phyloP scores from a whole-genome alignment of 2,888 invertebrate species.

The Melipona beecheii region DNA sequence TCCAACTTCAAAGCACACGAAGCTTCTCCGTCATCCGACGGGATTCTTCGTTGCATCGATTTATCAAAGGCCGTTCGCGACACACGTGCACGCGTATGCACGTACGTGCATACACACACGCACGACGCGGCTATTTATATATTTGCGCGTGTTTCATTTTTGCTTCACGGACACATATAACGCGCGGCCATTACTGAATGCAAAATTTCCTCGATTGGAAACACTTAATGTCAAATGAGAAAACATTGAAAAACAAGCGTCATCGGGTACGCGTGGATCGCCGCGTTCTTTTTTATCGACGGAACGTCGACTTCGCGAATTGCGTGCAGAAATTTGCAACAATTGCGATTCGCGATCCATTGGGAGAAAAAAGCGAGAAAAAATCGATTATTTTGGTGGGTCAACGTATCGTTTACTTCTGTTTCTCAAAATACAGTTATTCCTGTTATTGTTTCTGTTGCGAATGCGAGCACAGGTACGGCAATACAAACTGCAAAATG shows the following conservation, averaged over 20 bases:
- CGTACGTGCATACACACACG: neutral
- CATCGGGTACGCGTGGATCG: neutral
- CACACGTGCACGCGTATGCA: no score
- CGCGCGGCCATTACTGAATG: neutral
- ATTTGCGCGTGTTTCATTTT: neutral
- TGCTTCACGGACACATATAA: neutral
- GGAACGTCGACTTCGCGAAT: neutral
- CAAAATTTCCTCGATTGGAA: neutral
- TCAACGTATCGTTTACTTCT: neutral
- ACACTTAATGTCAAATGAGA: neutral
- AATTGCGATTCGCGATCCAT: constrained; percentile 37
- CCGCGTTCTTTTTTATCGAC: constrained; percentile 32
- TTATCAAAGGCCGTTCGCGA: neutral
- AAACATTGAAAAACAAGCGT: neutral
- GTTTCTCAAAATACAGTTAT: neutral
- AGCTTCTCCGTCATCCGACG: neutral
- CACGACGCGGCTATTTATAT: neutral
- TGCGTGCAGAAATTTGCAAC: neutral
- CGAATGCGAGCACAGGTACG: no score
- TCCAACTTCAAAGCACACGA: neutral
- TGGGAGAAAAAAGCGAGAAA: neutral
- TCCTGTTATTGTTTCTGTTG: neutral
- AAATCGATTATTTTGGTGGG: no score
- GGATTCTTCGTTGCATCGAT: neutral
- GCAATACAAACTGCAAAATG: neutral